Evolutionary conservation across 2,113 vertebrate species (phyloP).

Genomic region (Notechis scutatus): DNA sequence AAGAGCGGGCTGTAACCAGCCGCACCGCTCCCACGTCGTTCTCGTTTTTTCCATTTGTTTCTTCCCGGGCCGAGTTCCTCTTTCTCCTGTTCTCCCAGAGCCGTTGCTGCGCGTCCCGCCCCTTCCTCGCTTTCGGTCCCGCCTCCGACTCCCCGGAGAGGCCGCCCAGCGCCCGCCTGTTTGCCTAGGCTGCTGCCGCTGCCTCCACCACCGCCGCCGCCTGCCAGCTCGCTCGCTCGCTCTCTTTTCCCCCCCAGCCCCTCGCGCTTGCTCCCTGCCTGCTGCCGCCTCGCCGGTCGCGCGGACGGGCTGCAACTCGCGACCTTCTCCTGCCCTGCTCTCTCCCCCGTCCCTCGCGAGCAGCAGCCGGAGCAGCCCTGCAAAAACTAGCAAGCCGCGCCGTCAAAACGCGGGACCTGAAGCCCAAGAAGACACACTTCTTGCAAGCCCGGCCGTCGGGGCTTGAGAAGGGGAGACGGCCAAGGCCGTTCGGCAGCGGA

Average conservation of each 20-base stretch:
- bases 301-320: neutral
- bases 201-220: slow-evolving; percentile 24
- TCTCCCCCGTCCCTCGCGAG: neutral
- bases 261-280: neutral
- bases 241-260: neutral
- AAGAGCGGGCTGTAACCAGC: too few species aligned
- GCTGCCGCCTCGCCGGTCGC: neutral
- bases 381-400: slow-evolving; percentile 10
- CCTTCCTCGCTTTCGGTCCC: slow-evolving; percentile 2
- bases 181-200: neutral
- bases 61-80: neutral
- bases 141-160: slow-evolving; percentile 49
- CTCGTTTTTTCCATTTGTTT: neutral
- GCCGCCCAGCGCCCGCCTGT: slow-evolving; percentile 32
- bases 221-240: slow-evolving; percentile 27
- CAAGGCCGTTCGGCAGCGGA: neutral
- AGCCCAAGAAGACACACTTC: neutral
- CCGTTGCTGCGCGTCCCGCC: neutral
- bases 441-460: slow-evolving; percentile 1
- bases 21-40: neutral
- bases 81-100: neutral
- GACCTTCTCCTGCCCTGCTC: neutral
- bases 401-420: neutral
- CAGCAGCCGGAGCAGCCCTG: slow-evolving; percentile 20
- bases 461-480: neutral